phyloP scores from a whole-genome alignment of 2,888 invertebrate species.

The Sympetrum striolatum region DNA sequence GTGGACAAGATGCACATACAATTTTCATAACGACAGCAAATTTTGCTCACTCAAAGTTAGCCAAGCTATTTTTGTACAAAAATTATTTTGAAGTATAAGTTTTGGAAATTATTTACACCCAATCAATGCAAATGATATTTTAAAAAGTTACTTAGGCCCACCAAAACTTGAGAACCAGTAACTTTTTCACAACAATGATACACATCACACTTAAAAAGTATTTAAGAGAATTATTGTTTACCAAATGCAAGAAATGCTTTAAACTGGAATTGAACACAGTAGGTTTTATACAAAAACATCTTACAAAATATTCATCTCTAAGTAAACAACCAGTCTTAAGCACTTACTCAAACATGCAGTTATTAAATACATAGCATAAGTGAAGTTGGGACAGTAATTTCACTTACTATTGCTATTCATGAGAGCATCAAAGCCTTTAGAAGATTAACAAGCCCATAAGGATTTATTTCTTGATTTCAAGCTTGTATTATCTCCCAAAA shows the following conservation, averaged over 20 bases:
- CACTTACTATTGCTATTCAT: constrained; percentile 10
- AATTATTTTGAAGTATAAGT: neutral
- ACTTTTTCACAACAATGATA: neutral
- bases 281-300: constrained; percentile 22
- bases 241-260: neutral
- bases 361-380: neutral
- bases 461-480: neutral
- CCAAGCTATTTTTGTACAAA: neutral
- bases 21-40: neutral
- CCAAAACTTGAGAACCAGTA: neutral
- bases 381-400: neutral
- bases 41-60: neutral
- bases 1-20: neutral
- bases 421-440: neutral
- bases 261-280: constrained; percentile 13
- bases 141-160: neutral
- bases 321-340: constrained; percentile 25
- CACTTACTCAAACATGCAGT: constrained; percentile 12
- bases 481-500: neutral
- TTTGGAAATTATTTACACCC: neutral
- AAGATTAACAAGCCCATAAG: neutral
- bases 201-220: constrained; percentile 10
- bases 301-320: constrained; percentile 7
- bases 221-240: neutral
- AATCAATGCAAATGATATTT: neutral